Percentiles rank a stretch among this genome's conserved stretches.
These are phyloP conservation scores for Rhinolophus sinicus DNA, from an alignment of 2,113 vertebrate species.

Conservation along the genomic window DNA sequence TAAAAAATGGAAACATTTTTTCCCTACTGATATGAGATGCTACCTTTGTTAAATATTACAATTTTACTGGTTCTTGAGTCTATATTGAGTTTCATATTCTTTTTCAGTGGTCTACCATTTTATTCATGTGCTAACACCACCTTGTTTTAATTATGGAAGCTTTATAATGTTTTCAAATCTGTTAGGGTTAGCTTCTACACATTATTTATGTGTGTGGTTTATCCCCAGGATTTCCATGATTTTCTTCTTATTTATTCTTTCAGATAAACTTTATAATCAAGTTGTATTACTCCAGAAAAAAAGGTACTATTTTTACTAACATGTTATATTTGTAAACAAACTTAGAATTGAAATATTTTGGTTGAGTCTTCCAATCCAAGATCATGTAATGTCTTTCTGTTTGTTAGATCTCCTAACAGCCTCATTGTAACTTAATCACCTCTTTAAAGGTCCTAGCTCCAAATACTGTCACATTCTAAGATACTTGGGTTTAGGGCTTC, in stretches of 20 bases:
- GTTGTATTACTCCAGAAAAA: not conserved
- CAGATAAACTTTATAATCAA: not conserved
- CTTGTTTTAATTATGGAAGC: not conserved
- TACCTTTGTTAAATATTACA: not conserved
- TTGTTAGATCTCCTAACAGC: not conserved
- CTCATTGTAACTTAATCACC: not conserved
- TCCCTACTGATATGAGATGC: not conserved
- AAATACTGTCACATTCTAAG: not conserved
- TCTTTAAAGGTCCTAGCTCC: not conserved
- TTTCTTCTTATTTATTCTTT: not conserved
- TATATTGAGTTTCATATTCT: not conserved
- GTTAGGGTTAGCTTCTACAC: not conserved
- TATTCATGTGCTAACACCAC: not conserved
- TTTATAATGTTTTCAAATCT: not conserved
- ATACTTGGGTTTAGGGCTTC: not conserved
- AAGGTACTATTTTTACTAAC: not conserved
- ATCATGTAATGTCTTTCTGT: not conserved
- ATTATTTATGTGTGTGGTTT: not conserved
- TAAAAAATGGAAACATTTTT: not conserved
- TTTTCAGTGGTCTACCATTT: not conserved
- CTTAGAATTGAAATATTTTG: not conserved
- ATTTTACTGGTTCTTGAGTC: not conserved
- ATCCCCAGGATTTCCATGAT: not conserved
- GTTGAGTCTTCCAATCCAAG: not conserved
- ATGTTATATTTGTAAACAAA: not conserved